Evolutionary conservation across 2,888 invertebrate species (phyloP), one percentile per base, ranked within the genome.

Genomic region (Cabera pusaria): DNA sequence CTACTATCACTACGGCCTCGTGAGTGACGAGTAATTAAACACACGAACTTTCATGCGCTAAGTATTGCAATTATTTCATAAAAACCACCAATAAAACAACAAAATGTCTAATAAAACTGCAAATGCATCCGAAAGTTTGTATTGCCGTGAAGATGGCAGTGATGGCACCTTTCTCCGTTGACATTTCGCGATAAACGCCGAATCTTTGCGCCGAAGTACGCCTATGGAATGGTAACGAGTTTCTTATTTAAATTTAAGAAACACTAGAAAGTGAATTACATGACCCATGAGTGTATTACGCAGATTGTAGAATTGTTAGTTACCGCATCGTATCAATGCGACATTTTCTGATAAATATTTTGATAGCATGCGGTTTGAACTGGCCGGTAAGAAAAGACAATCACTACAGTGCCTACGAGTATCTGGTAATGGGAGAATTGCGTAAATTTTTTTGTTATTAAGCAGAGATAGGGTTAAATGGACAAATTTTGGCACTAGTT

Each of bases 241-340:
- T 49, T 59, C 67, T 76, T 74, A 79, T 80, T 77, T 55, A 76
- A 77, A 79, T 79, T 54, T 26, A 42, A 49, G 45, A 52, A 55
- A 61, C 52, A 58, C 64, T 75, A 65, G 78, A 81, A 78, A 80
- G 77, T 75, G 67, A 72, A 70, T 64, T 66, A 70, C 50, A 44
- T 52, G 34, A 36, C 23, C 34, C 37, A 50, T 45, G 37, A 45
- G 37, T 44, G 45, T 46, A 45, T 50, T 52, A 54, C 51, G 48
- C 40, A 44, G 45, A 50, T 48, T 49, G 42, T 44, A 38, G 23
- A 42, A 25, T 25, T 38, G 25, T 28, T 38, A 10, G 27, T 44
- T 44, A 39, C 27, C 21, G 27, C 44, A 39, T 35, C 9, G 9
- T 5, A 12, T 19, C 11, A 18, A 28, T 27, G n/a, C 6, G 4